A percentile compares a stretch with the other conserved stretches of the same genome.
Conservation (phyloP, 2,888 invertebrate species). For the Cordilura impudica region DNA sequence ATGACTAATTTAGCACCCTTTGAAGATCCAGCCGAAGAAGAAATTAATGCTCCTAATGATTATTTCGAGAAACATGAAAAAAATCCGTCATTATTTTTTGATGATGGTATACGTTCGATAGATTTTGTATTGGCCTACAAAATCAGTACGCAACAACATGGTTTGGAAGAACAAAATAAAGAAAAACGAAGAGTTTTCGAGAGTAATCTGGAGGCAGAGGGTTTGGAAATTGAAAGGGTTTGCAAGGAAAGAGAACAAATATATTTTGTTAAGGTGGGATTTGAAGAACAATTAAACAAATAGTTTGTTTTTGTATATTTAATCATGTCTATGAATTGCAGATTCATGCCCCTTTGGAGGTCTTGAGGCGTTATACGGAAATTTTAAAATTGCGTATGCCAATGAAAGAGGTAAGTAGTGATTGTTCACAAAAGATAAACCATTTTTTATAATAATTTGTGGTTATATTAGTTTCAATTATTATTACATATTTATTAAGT, state of each 20-base stretch:
- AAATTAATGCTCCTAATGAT: constrained; percentile 66
- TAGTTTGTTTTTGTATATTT: background rate
- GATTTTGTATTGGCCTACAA: constrained; percentile 91
- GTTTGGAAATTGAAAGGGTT: constrained; percentile 86
- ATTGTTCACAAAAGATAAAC: background rate
- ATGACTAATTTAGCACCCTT: constrained; percentile 67
- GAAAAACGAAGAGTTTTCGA: constrained; percentile 83
- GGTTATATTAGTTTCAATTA: background rate
- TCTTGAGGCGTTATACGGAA: constrained; percentile 92
- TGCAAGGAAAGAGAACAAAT: constrained; percentile 83
- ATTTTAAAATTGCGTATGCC: constrained; percentile 95
- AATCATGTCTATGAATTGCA: constrained; percentile 77
- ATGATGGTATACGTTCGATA: constrained; percentile 84
- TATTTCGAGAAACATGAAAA: constrained; percentile 66
- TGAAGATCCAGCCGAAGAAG: constrained; percentile 43
- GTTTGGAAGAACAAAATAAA: constrained; percentile 74
- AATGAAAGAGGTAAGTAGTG: constrained; percentile 90
- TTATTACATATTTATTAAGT: background rate
- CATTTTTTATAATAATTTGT: background rate
- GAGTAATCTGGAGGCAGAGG: constrained; percentile 85
- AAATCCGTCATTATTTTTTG: constrained; percentile 81
- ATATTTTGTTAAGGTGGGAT: constrained; percentile 85
- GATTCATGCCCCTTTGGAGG: constrained; percentile 91
- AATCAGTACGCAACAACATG: constrained; percentile 79
- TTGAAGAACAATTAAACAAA: background rate